A percentile compares a stretch with the other conserved stretches of the same genome.
Conservation (phyloP, 2,888 invertebrate genomes). For the Dascillus cervinus region DNA sequence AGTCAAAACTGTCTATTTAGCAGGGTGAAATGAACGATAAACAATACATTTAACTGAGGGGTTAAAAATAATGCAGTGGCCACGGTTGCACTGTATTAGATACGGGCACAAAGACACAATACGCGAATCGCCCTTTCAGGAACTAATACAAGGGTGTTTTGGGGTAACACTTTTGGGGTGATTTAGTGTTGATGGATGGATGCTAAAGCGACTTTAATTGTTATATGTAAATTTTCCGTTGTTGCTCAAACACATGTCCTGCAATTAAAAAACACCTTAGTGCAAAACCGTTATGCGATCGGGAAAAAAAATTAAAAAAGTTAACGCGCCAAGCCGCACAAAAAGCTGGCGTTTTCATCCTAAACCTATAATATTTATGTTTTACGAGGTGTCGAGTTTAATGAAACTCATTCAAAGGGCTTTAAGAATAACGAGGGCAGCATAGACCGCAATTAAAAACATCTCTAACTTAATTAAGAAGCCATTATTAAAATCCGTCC, state of each 20-base stretch:
- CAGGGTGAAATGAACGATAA: constrained; percentile 27
- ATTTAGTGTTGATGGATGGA: constrained; percentile 28
- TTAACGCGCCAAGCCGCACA: too few species aligned
- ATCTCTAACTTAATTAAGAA: constrained; percentile 43
- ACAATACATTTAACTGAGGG: constrained; percentile 25
- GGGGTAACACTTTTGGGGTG: constrained; percentile 18
- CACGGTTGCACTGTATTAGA: constrained; percentile 28
- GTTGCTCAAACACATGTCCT: not conserved
- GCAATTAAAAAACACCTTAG: too few species aligned
- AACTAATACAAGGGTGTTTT: constrained; percentile 20
- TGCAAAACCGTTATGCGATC: too few species aligned
- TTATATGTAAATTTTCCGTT: constrained; percentile 23
- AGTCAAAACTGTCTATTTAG: constrained; percentile 24
- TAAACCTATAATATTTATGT: constrained; percentile 33
- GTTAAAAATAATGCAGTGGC: constrained; percentile 32
- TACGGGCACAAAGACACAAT: constrained; percentile 24
- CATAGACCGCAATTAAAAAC: constrained; percentile 41
- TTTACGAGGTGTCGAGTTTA: constrained; percentile 41
- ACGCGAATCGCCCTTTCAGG: constrained; percentile 19
- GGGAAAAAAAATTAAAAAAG: too few species aligned
- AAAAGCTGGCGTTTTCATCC: too few species aligned
- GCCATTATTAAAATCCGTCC: constrained; percentile 41
- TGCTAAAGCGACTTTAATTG: constrained; percentile 29
- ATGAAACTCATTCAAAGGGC: constrained; percentile 38
- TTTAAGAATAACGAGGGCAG: constrained; percentile 36